Base-by-base conservation (phyloP, 2,797 vertebrate species). In the Cichlasoma orientale region DNA sequence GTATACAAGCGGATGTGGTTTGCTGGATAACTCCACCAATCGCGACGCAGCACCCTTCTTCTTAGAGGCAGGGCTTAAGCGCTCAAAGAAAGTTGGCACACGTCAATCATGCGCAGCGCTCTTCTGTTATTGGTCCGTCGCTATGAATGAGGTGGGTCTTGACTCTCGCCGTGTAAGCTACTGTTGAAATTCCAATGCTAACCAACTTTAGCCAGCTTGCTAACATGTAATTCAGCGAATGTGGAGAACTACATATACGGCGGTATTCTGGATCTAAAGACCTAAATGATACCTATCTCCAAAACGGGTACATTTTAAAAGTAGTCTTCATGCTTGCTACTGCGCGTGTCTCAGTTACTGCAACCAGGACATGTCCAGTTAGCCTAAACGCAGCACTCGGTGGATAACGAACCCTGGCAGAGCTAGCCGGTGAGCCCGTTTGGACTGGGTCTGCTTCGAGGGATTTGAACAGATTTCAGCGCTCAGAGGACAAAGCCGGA, bases 131-230 rank as follows among this genome's bases (percentile, higher is more conserved):
- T 95, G 93, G 94, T 18, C 27, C 2, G 0, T 5, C 27, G 14
- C 33, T 68, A n/a, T 86, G 82, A 86, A 78, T 57, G 85, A 76
- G 89, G 93, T 76, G 90, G 94, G 93, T 56, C 86, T 91, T 89
- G 18, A 68, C 52, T 78, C 77, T 87, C 87, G 71, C 90, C 55
- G 88, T 94, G 86, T 88, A 86, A 87, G 86, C 91, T 88, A 90
- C 92, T 85, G 94, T 94, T 93, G 92, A 95, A 93, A 95, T 96
- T 95, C 93, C 95, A 92, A 89, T 89, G 95, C 95, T 94, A 95
- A 95, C 92, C 92, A 94, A 95, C 93, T 95, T 95, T 94, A 95
- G 94, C 92, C 91, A 78, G 85, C 57, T 44, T 84, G 92, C 92
- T 93, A 93, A 93, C 83, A 89, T 93, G 87, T 91, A 88, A 90